phyloP scores from a whole-genome alignment of 2,888 invertebrate genomes.

The Eupsilia transversa region DNA sequence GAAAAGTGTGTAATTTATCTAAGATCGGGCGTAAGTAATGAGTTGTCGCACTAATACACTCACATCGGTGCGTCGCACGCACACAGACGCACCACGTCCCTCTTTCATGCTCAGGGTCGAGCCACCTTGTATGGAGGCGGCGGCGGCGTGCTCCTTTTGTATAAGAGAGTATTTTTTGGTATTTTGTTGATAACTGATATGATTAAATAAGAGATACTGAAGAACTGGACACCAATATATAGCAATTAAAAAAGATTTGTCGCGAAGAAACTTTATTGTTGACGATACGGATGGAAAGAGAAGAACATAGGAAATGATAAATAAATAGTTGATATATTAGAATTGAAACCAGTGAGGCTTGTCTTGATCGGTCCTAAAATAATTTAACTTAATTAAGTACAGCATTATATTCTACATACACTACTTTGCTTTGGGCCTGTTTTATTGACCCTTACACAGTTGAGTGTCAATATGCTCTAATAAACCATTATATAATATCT shows the following conservation, averaged over 20 bases:
- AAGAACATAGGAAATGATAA: background rate
- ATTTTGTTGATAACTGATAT: conserved; percentile 27
- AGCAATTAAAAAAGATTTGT: background rate
- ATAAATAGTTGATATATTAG: background rate
- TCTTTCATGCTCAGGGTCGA: conserved; percentile 48
- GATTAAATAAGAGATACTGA: background rate
- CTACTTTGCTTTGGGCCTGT: background rate
- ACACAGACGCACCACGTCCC: conserved; percentile 52
- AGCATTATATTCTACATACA: background rate
- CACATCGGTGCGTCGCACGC: conserved; percentile 65
- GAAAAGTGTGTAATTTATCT: conserved; percentile 81
- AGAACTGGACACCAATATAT: background rate
- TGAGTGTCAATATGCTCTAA: conserved; percentile 11
- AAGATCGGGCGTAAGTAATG: conserved; percentile 84
- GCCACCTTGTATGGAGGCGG: conserved; percentile 36
- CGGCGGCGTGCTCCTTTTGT: conserved; percentile 20
- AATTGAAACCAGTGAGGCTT: background rate
- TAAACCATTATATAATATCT: background rate
- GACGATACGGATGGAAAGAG: background rate
- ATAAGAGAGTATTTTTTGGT: background rate
- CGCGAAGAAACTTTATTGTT: background rate
- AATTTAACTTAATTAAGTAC: background rate
- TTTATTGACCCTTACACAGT: background rate
- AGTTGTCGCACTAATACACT: conserved; percentile 79
- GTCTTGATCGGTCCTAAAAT: background rate